Conservation (phyloP, 2,113 vertebrate genomes). For the Neopipo cinnamomea region DNA sequence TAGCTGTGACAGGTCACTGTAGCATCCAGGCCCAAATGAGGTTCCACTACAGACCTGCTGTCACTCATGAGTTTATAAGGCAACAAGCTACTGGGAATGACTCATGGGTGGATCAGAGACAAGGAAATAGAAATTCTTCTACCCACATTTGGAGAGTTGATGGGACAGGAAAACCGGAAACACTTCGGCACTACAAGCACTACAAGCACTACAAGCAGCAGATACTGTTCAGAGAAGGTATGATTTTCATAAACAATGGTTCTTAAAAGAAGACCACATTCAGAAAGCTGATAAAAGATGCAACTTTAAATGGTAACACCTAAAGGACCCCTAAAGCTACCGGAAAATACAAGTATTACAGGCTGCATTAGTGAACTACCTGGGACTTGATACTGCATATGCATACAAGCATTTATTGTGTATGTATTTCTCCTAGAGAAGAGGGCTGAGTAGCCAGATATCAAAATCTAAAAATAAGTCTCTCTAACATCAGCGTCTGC, state of each 20-base stretch:
- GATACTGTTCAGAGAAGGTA: not conserved
- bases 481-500: not conserved
- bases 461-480: not conserved
- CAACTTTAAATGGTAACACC: not conserved
- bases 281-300: not conserved
- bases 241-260: not conserved
- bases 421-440: not conserved
- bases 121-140: not conserved
- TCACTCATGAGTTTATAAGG: not conserved
- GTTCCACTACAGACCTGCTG: not conserved
- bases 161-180: not conserved
- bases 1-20: not conserved
- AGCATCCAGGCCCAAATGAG: not conserved
- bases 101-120: not conserved
- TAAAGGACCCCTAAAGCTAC: not conserved
- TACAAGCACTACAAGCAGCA: not conserved
- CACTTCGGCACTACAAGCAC: not conserved
- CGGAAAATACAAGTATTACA: not conserved
- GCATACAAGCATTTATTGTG: not conserved
- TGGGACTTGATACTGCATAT: no score
- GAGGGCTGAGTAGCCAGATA: not conserved
- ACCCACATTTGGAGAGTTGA: not conserved
- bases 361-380: not conserved
- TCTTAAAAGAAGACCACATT: not conserved
- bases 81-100: not conserved